Evolutionary conservation across 2,888 invertebrate species (phyloP), one percentile per base, ranked within the genome.

Genomic region (Heteromyza rotundicornis): DNA sequence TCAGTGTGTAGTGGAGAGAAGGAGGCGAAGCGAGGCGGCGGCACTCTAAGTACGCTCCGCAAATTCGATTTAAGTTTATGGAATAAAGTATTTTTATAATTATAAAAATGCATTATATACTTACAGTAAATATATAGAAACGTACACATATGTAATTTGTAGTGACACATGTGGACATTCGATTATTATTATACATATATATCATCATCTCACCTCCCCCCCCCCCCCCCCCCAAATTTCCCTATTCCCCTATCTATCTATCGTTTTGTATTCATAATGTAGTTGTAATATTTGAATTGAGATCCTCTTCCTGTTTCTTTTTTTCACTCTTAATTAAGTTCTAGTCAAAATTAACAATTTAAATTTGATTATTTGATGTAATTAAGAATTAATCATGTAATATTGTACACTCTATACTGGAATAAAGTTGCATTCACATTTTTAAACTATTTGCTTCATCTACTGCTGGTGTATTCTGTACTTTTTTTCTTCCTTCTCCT

Each of bases 41-140:
- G 60, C 65, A 60, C 58, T 57, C 57, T 61, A 60, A 59, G 53
- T 60, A 40, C 55, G 55, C 56, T 57, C 53, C 52, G 20, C 47
- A 47, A 47, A 47, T 19, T 47, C 5, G n/a, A 19, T 47, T 47
- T 47, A 47, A 47, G 47, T 47, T 47, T 19, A 47, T 47, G 51
- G 32, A 68, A 67, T 63, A 69, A 75, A 73, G 78, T 79, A 79
- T 79, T 79, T 79, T 80, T 80, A 79, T 80, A 79, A 78, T 79
- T 76, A n/a, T n/a, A n/a, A n/a, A n/a, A 80, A 80, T 80, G 80
- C 79, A 79, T 79, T 78, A 78, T 79, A 79, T 78, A 75, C 77
- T 70, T 78, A 79, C 76, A 72, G 69, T 74, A 76, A 70, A 71
- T 64, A 67, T 49, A 63, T 60, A 65, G 56, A 64, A 64, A 68